phyloP scores from a whole-genome alignment of 1,140 invertebrate genomes.

The Drosophila guanche region DNA sequence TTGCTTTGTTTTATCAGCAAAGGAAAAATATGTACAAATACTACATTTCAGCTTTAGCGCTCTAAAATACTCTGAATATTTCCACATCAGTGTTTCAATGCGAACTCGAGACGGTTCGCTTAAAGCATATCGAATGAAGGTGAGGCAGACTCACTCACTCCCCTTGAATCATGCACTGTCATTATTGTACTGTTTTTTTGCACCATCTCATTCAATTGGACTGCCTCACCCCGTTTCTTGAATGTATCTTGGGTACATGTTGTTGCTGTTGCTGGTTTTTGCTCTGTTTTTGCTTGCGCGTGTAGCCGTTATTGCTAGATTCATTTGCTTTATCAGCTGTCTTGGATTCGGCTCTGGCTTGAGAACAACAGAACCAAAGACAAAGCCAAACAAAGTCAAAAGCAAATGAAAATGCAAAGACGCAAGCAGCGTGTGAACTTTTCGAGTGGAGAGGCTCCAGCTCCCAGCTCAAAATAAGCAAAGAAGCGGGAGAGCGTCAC shows the following conservation, averaged over 20 bases:
- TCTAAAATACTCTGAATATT: conserved; percentile 50
- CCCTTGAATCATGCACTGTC: neutral
- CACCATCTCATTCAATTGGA: neutral
- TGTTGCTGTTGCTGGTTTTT: conserved; percentile 16
- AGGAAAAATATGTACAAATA: neutral
- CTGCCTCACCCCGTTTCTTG: too few relatives aligned
- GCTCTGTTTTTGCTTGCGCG: conserved; percentile 35
- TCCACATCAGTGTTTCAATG: conserved; percentile 43
- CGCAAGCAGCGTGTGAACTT: conserved; percentile 64
- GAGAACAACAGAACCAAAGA: conserved; percentile 42
- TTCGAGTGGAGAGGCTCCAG: conserved; percentile 19
- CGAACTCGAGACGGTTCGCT: conserved; percentile 12
- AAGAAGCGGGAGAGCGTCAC: conserved; percentile 14
- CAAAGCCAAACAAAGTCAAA: conserved; percentile 33
- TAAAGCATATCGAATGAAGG: too few relatives aligned
- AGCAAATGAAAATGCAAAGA: neutral
- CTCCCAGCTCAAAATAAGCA: conserved; percentile 2
- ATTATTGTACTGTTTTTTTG: conserved; percentile 8
- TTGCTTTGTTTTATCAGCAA: conserved; percentile 58
- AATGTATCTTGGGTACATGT: neutral
- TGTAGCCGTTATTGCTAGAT: conserved; percentile 48
- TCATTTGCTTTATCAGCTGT: conserved; percentile 70
- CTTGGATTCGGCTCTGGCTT: conserved; percentile 26
- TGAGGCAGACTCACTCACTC: too few relatives aligned
- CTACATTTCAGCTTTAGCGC: conserved; percentile 41